Conservation (phyloP, 2,888 invertebrate genomes). For the Agrilus biguttatus region DNA sequence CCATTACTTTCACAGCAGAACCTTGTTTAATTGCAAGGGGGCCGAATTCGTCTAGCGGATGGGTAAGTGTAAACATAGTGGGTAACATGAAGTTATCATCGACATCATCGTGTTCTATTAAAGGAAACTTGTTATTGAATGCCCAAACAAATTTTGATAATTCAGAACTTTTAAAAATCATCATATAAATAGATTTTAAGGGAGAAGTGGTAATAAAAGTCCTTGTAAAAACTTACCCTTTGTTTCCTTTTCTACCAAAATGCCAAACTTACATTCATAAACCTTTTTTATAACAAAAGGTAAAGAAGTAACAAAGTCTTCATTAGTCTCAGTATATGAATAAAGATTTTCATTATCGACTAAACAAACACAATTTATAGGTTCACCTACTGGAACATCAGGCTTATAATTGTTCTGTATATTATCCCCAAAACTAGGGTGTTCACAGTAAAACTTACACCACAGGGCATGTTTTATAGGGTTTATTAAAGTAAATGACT, state of each 20-base stretch:
- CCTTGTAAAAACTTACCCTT: conserved; percentile 13
- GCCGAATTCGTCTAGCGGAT: conserved; percentile 83
- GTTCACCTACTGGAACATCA: conserved; percentile 36
- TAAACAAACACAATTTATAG: conserved; percentile 54
- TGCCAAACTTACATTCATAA: conserved; percentile 76
- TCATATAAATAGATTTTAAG: too few species aligned
- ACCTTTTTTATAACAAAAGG: conserved; percentile 68
- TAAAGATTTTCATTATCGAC: conserved; percentile 62
- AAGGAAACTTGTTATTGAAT: too few species aligned
- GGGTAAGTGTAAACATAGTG: conserved; percentile 70
- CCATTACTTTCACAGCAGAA: conserved; percentile 46
- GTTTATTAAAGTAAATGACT: conserved; percentile 30
- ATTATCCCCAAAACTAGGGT: conserved; percentile 34
- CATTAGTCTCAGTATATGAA: conserved; percentile 65
- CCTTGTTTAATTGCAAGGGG: conserved; percentile 64
- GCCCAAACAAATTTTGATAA: too few species aligned
- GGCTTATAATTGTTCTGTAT: conserved; percentile 29
- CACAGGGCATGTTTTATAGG: conserved; percentile 70
- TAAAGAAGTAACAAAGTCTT: conserved; percentile 68
- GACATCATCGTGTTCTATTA: neutral
- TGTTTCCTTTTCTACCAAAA: conserved; percentile 64
- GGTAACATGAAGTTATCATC: conserved; percentile 42
- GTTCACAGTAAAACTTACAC: conserved; percentile 47
- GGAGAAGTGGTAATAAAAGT: too few species aligned
- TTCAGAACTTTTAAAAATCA: too few species aligned